These are phyloP conservation scores for Ophraella communa DNA, from an alignment of 2,888 invertebrate species.

Conservation along the genomic window DNA sequence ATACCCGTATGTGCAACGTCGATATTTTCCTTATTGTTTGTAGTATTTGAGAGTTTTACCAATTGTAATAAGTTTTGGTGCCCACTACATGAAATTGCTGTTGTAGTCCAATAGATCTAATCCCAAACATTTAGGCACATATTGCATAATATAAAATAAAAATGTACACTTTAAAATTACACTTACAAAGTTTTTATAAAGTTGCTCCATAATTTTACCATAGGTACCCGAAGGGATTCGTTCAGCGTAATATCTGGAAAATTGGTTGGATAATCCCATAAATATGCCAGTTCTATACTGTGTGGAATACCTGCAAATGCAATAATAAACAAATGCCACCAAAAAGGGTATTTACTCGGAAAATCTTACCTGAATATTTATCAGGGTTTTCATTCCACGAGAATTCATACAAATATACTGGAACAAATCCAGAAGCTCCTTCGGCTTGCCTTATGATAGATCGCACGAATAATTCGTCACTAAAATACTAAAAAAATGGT, in stretches of 20 bases:
- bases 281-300: background rate
- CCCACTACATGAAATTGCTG: no score
- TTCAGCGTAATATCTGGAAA: background rate
- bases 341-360: no score
- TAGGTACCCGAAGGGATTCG: background rate
- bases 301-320: background rate
- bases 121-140: no score
- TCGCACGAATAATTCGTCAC: constrained; percentile 7
- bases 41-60: no score
- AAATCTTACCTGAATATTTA: background rate
- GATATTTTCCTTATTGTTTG: no score
- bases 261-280: background rate
- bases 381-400: background rate
- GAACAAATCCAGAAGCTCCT: constrained; percentile 14
- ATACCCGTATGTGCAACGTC: no score
- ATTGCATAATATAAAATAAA: no score
- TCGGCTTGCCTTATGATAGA: constrained; percentile 13
- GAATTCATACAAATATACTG: constrained; percentile 21
- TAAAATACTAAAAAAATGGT: constrained; percentile 16
- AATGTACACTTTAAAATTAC: no score
- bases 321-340: no score
- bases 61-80: no score
- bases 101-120: no score
- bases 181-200: constrained; percentile 36
- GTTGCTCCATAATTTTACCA: background rate